Conservation (phyloP, 2,888 invertebrate genomes). For the Drosophila subquinaria region DNA sequence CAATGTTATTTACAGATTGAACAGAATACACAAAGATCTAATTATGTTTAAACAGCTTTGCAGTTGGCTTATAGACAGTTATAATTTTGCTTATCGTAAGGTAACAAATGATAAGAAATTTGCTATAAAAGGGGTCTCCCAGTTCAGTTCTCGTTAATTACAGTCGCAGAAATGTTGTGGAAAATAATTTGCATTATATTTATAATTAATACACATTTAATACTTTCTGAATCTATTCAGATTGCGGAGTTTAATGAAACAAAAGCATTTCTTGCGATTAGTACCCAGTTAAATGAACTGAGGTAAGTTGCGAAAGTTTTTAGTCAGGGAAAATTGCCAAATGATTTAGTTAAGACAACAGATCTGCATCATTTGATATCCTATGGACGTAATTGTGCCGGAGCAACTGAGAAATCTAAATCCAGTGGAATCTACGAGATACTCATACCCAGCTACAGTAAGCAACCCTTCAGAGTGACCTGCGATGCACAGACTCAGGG, state of each 20-base stretch:
- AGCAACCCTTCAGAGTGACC: not conserved
- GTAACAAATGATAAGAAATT: conserved; percentile 2
- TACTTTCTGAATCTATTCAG: no score
- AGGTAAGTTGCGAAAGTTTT: not conserved
- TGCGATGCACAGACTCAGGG: not conserved
- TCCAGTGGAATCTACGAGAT: conserved; percentile 1
- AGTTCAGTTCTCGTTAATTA: not conserved
- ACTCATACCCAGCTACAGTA: conserved; percentile 4
- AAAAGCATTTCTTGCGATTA: not conserved
- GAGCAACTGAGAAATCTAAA: not conserved
- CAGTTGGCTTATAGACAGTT: not conserved
- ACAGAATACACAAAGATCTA: not conserved
- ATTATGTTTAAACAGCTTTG: not conserved
- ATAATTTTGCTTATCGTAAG: not conserved
- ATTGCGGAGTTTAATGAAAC: not conserved
- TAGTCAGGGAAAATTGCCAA: not conserved
- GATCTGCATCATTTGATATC: not conserved
- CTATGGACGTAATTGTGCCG: not conserved
- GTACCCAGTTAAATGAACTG: not conserved
- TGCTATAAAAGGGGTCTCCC: not conserved
- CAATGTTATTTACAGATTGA: no score
- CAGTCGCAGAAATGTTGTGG: not conserved
- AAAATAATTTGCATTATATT: not conserved
- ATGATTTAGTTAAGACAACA: not conserved
- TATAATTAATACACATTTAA: not conserved